Evolutionary conservation across 2,113 vertebrate genomes (phyloP).

Genomic region (Typhlomys cinereus): DNA sequence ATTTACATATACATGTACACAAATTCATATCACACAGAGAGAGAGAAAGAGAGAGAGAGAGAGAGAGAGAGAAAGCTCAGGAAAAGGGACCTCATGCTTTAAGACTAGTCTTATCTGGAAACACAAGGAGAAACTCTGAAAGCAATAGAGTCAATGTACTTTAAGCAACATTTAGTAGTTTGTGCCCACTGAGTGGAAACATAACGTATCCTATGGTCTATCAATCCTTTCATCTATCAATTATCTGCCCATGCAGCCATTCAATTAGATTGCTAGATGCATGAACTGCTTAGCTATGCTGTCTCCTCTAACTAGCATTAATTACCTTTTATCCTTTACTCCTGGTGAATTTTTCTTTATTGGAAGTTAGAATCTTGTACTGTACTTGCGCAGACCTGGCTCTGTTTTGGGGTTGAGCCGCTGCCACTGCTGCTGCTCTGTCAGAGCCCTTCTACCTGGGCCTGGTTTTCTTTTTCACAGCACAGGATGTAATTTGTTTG

Average conservation of each 20-base stretch:
- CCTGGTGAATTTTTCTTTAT: slow-evolving; percentile 14
- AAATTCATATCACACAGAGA: no score
- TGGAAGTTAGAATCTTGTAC: slow-evolving; percentile 20
- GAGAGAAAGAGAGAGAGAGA: no score
- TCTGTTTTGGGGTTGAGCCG: slow-evolving; percentile 25
- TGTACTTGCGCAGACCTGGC: not conserved
- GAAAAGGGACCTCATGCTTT: not conserved
- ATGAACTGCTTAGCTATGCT: not conserved
- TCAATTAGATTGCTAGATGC: not conserved
- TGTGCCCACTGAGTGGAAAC: slow-evolving; percentile 6
- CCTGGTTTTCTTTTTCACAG: slow-evolving; percentile 55
- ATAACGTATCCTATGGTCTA: not conserved
- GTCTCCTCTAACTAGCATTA: not conserved
- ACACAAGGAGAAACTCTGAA: slow-evolving; percentile 15
- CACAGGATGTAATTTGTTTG: slow-evolving; percentile 63
- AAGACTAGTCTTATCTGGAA: slow-evolving; percentile 3
- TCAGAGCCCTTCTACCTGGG: slow-evolving; percentile 40
- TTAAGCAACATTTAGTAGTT: slow-evolving; percentile 38
- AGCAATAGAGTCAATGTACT: not conserved
- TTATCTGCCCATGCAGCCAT: not conserved
- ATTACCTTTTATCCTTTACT: slow-evolving; percentile 16
- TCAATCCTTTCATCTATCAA: not conserved
- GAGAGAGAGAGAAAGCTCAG: no score
- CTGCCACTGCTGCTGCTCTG: slow-evolving; percentile 47
- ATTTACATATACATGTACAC: not conserved